Base-by-base conservation (phyloP, 2,888 invertebrate genomes). In the Andricus quercusramuli region DNA sequence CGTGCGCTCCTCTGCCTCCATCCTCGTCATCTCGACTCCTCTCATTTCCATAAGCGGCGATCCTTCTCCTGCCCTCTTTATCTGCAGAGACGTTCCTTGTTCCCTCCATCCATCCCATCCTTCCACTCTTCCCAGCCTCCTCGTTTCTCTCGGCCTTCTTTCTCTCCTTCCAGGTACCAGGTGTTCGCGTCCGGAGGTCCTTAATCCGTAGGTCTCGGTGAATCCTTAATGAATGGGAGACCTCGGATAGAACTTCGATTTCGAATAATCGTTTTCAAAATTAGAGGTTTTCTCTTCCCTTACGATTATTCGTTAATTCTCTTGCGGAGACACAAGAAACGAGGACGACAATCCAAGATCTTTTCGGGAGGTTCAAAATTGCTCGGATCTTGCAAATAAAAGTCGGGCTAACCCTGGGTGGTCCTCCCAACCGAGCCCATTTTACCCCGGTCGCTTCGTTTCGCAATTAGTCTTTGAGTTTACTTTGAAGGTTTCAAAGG, bases 151-250 rank as follows among this genome's bases (percentile, higher is more conserved):
- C 51, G n/a, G 25, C n/a, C 20, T 51, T 74, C 74, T 32, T 56
- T 32, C 56, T 74, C 74, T 74, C 56, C 56, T 74, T 74, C 74
- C 74, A 74, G 81, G 80, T 83, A 83, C 81, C 84, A 80, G 81
- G 79, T 84, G 80, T 82, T 80, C 79, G 64, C 81, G 79, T 79
- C 76, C 81, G 68, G 70, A 77, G 83, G 74, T 84, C 74, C 83
- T 83, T 81, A 83, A 84, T 78, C 79, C 82, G 59, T 68, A 78
- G 65, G 84, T 82, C 84, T 78, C 79, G 59, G 80, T 84, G 81
- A 83, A 83, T 83, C 78, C 81, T 84, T 83, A 84, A 84, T 84
- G 80, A 84, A 79, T 76, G 84, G 67, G 78, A 56, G 79, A 79
- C 62, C 37, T 5, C 37, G 37, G 47, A 56, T 74, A 37, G 56